Evolutionary conservation across 2,797 vertebrate genomes (phyloP).

Genomic region (Coendou prehensilis): DNA sequence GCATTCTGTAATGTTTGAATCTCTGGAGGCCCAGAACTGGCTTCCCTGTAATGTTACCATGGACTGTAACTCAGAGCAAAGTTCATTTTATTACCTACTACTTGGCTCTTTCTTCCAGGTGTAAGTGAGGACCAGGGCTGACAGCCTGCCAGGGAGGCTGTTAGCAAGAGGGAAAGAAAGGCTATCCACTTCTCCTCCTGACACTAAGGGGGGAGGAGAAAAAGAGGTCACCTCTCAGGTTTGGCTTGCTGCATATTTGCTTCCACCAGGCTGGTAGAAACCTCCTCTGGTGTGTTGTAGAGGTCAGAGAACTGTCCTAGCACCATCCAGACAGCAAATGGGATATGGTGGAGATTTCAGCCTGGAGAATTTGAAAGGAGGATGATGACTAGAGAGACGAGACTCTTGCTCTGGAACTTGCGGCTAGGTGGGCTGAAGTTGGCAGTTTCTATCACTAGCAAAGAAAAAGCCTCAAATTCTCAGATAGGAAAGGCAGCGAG

Average conservation of each 20-base stretch:
- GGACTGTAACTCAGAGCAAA: not conserved
- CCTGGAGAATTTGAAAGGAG: not conserved
- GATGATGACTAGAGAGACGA: not conserved
- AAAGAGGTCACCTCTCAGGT: slow-evolving; percentile 38
- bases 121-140: not conserved
- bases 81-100: not conserved
- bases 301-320: not conserved
- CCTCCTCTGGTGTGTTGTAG: not conserved
- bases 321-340: not conserved
- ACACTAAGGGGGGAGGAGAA: not conserved
- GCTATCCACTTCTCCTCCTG: slow-evolving; percentile 28
- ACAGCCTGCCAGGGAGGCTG: slow-evolving; percentile 8
- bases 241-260: not conserved
- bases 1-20: not conserved
- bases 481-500: not conserved
- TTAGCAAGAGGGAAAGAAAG: slow-evolving; percentile 34
- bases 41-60: not conserved
- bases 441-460: not conserved
- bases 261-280: not conserved
- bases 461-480: slow-evolving; percentile 19
- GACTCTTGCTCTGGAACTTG: not conserved
- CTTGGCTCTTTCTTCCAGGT: slow-evolving; percentile 29
- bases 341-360: not conserved
- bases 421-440: not conserved
- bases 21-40: not conserved